Base-by-base conservation (phyloP, 2,888 invertebrate genomes). In the Volucella zonaria region DNA sequence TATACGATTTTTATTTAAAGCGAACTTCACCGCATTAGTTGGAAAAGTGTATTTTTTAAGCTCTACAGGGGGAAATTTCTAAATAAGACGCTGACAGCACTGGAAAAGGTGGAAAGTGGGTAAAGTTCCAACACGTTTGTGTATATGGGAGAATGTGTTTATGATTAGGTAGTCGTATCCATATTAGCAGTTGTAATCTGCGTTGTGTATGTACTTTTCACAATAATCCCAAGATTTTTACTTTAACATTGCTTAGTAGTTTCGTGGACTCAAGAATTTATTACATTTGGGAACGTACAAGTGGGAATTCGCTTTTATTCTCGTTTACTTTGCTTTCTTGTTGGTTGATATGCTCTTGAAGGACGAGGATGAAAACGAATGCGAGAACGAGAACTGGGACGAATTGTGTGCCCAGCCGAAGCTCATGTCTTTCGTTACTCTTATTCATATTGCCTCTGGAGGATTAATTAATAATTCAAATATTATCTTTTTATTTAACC, bases 401-500 rank as follows among this genome's bases (percentile, higher is more conserved):
- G 23, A 23, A 23, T 31, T 31, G 31, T 31, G 6, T n/a, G 45
- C 8, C 15, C 10, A n/a, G n/a, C 40, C n/a, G 43, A 23, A 31
- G 31, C 31, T 31, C 6, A 31, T 23, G 11, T 23, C 45, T 47
- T 56, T 49, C 58, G 11, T 49, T 62, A n/a, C 61, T 51, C 51
- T 61, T 31, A 56, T 54, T 18, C 66, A 18, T 52, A 66, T 43
- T 52, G 49, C 59, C 78, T 71, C 64, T 11, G 52, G 78, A 64
- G 78, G 71, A 79, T 79, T 79, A 71, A 79, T 79, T 73, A 66
- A 79, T 73, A 79, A 73, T 79, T 79, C 71, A 79, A 66, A 79
- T 73, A 78, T 67, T 79, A 79, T 79, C 59, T 43, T 64, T 71
- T 71, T 78, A 78, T 78, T 64, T 58, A 71, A 78, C 62, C 38